These are phyloP conservation scores for Siniperca chuatsi DNA, from an alignment of 2,113 vertebrate species.

Conservation along the genomic window DNA sequence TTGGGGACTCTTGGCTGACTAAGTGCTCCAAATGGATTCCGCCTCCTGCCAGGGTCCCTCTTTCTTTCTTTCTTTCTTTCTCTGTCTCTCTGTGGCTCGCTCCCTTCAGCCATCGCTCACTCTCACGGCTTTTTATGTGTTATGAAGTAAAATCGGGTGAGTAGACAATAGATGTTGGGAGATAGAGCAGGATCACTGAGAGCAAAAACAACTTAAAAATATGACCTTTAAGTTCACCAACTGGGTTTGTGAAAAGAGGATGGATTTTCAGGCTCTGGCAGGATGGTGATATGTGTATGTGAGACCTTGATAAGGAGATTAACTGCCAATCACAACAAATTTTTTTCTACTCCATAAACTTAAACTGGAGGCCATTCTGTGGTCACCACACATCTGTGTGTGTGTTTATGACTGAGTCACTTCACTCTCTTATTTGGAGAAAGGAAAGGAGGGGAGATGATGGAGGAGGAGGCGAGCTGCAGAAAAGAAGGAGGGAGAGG, in stretches of 20 bases:
- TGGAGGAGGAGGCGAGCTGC: slow-evolving; percentile 18
- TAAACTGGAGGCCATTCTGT: slow-evolving; percentile 2
- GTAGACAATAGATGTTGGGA: slow-evolving; percentile 46
- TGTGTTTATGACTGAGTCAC: slow-evolving; percentile 35
- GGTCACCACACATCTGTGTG: slow-evolving; percentile 66
- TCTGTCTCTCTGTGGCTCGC: neutral
- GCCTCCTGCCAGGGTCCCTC: slow-evolving; percentile 63
- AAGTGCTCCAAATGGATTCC: slow-evolving; percentile 79
- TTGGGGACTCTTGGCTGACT: slow-evolving; percentile 67
- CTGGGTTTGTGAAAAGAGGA: neutral
- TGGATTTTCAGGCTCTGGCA: slow-evolving; percentile 19
- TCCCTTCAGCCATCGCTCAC: slow-evolving; percentile 27
- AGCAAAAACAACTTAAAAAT: slow-evolving; percentile 25
- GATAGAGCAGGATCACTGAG: slow-evolving; percentile 8
- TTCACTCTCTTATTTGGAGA: neutral
- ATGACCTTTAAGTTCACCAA: neutral
- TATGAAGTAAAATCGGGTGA: slow-evolving; percentile 58
- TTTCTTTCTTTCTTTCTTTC: slow-evolving; percentile 25
- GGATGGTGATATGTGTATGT: neutral
- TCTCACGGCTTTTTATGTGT: slow-evolving; percentile 47
- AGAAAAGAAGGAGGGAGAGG: slow-evolving; percentile 1
- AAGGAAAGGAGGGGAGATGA: neutral
- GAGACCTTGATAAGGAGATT: slow-evolving; percentile 34
- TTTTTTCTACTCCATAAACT: slow-evolving; percentile 1
- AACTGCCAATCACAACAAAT: neutral